A percentile compares a stretch with the other conserved stretches of the same genome.
phyloP scores from a whole-genome alignment of 2,888 invertebrate genomes.

The Folsomia manolachei region DNA sequence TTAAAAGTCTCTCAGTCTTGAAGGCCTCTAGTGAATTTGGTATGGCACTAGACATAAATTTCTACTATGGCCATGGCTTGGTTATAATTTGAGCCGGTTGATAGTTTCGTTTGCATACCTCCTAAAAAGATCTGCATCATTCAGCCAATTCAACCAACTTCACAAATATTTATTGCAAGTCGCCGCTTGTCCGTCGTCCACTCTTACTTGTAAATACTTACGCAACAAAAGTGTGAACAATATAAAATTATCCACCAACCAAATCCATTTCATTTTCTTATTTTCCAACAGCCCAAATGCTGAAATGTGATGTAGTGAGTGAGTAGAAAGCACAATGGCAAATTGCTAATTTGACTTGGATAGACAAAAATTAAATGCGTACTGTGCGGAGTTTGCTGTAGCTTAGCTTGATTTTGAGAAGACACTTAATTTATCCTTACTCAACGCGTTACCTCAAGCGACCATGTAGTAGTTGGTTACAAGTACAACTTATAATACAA shows the following conservation, averaged over 20 bases:
- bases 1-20: not conserved
- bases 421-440: not conserved
- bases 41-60: no score
- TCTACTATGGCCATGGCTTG: no score
- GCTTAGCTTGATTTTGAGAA: not conserved
- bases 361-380: not conserved
- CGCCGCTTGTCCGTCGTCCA: not conserved
- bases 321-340: not conserved
- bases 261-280: not conserved
- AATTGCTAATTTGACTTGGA: not conserved
- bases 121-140: no score
- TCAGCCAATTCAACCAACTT: not conserved
- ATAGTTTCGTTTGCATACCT: no score
- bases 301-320: no score
- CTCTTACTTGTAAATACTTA: no score
- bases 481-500: no score
- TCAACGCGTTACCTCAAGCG: no score
- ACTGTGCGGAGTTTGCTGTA: no score
- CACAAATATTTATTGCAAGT: no score
- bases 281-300: no score
- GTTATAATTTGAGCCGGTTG: not conserved
- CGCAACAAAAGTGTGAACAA: not conserved
- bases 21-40: not conserved
- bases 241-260: not conserved
- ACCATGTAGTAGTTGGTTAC: no score